Evolutionary conservation across 64 coral and sea anemone genomes (phyloP).

Genomic region (Montipora efflorescens): DNA sequence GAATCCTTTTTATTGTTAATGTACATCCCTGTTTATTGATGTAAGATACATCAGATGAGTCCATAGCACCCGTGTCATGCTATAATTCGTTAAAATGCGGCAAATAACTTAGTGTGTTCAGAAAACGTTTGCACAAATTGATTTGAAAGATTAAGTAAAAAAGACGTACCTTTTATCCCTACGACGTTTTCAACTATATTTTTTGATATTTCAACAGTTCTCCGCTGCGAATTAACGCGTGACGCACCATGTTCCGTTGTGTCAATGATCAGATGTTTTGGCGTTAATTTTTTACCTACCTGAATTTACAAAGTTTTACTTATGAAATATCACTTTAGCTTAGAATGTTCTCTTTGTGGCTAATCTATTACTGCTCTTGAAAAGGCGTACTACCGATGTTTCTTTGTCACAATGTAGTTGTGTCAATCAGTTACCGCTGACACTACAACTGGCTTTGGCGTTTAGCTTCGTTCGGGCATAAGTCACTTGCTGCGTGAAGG

Average conservation of each 20-base stretch:
- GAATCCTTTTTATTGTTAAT: not conserved
- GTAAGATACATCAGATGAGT: not conserved
- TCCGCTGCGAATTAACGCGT: not conserved
- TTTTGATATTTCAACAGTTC: not conserved
- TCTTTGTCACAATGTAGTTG: not conserved
- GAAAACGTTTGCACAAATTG: not conserved
- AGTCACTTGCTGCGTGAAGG: slow-evolving; percentile 32
- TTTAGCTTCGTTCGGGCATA: slow-evolving; percentile 53
- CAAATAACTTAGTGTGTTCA: not conserved
- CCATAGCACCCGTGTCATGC: not conserved
- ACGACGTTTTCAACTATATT: not conserved
- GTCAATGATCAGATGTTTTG: not conserved
- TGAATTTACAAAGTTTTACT: not conserved
- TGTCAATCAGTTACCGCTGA: not conserved
- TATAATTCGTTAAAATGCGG: not conserved
- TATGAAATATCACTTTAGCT: not conserved
- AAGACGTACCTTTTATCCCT: not conserved
- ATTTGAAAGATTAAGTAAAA: not conserved
- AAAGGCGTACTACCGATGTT: no score
- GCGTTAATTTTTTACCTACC: not conserved
- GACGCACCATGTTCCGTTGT: not conserved
- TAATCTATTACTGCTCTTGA: no score
- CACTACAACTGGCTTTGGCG: not conserved
- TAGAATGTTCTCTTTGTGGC: no score
- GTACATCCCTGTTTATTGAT: not conserved